These are phyloP conservation scores for Parapsyche elsis DNA, from an alignment of 1,140 invertebrate species.

Conservation along the genomic window DNA sequence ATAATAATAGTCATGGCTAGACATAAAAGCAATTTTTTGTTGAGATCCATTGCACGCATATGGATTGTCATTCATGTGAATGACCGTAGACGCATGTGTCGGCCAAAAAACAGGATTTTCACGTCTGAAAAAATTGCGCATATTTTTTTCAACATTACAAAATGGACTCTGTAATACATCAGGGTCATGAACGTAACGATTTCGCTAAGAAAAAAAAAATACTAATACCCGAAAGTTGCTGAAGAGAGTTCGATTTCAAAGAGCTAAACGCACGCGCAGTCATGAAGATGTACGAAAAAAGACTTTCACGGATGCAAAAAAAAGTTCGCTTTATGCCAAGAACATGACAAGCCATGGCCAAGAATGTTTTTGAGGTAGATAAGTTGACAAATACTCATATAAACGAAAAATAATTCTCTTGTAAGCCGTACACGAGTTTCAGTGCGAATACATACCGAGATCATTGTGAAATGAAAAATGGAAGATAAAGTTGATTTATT, in stretches of 20 bases:
- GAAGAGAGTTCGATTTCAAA: constrained; percentile 20
- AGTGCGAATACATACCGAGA: too few relatives aligned
- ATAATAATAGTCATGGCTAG: too few relatives aligned
- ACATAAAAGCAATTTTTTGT: background rate
- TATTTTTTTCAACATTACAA: background rate
- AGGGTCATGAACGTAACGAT: constrained; percentile 14
- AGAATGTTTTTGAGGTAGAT: background rate
- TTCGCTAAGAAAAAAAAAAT: background rate
- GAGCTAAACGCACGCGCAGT: background rate
- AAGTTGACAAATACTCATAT: constrained; percentile 15
- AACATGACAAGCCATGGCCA: constrained; percentile 22
- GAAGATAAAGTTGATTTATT: too few relatives aligned
- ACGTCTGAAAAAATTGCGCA: constrained; percentile 13
- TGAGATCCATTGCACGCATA: constrained; percentile 3
- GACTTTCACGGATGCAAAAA: constrained; percentile 9
- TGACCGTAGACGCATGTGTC: background rate
- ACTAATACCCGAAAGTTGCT: background rate
- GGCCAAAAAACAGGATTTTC: background rate
- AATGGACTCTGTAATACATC: background rate
- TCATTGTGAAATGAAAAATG: too few relatives aligned
- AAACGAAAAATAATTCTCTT: constrained; percentile 7
- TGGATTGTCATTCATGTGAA: constrained; percentile 20
- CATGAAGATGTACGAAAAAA: constrained; percentile 18
- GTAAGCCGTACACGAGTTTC: too few relatives aligned
- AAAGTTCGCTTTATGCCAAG: constrained; percentile 15